Evolutionary conservation across 2,797 vertebrate species (phyloP), one percentile per base, ranked within the genome.

Genomic region (Gallinago solitaria): DNA sequence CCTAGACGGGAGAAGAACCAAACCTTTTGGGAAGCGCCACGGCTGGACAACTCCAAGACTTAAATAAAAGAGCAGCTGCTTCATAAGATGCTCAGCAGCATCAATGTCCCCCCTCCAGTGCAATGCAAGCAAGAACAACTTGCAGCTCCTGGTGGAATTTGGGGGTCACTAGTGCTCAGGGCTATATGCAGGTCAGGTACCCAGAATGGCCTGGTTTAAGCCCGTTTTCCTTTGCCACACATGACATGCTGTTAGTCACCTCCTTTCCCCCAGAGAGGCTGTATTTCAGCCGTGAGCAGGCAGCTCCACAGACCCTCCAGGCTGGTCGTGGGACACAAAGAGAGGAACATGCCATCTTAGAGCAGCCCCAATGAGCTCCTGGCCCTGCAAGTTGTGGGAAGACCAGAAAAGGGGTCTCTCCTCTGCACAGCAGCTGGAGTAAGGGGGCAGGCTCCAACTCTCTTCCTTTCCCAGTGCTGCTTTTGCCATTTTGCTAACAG

Each of bases 1-100:
- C 99, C 99, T 99, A 67, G 45, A 56, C 27, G 59, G 69, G 32
- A 91, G 80, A 45, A 87, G 61, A 73, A 16, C 19, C 43, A 77
- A 89, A 78, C 28, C 57, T 41, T 71, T 4, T 25, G 59, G n/a
- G 3, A 93, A 77, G 41, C 6, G 27, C 65, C 74, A 39, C 23
- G 17, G 69, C 12, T 54, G 71, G 25, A 21, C 50, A 48, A 9
- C 12, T 18, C 60, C 64, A 12, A 13, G 77, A 24, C 45, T 33
- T 12, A 19, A 83, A 11, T 13, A 14, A 39, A 41, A 0, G 11
- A 83, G 59, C 77, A 59, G 27, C 7, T 78, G 69, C 51, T 78
- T 5, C 43, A 1, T 12, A 9, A 41, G 54, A 17, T 15, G 20
- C 47, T 43, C 3, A 27, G 35, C 57, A 39, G 45, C 11, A 59